Base-by-base conservation (phyloP, 1,140 invertebrate species). In the Neotoxoptera formosana region DNA sequence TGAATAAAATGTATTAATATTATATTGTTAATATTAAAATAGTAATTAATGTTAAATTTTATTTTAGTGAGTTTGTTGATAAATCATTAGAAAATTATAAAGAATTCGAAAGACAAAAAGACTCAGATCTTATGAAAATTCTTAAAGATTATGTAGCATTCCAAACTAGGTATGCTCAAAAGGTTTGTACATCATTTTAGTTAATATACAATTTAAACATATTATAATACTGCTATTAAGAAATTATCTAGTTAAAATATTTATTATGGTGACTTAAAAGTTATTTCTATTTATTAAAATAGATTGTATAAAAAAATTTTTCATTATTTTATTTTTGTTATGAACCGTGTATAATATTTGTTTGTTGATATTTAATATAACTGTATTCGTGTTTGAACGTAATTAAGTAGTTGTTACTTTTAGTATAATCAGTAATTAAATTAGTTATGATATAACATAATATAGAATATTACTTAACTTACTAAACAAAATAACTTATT, bases 101-200 rank as follows among this genome's bases (percentile, higher is more conserved):
- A 94, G 96, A 96, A 95, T 98, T 98, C 95, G 96, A 98, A 95
- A 96, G 96, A 90, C 97, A 98, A 95, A 98, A 98, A 95, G 96
- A 96, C 41, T 96, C 96, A 89, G 97, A 98, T 95, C 95, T 98
- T 17, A 96, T 97, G 94, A 97, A 98, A 95, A 97, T 97, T 25
- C 96, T 98, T 90, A 96, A 96, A 67, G 96, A 96, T 94, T 98
- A 97, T 95, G 97, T 97, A 92, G 96, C 97, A 91, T 95, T 98
- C 94, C 97, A 98, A 95, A 97, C 97, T 92, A 98, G 98, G 95
- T 96, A 97, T 94, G 97, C 97, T 91, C 97, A 97, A 96, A 98
- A 98, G 97, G 97, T 98, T 95, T 94, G 67, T 94, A 88, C 20
- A 1, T 9, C 25, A 36, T 53, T 89, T 36, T 25, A 89, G 7